Evolutionary conservation across 2,797 vertebrate genomes (phyloP).

Genomic region (Nyctalus aviator): DNA sequence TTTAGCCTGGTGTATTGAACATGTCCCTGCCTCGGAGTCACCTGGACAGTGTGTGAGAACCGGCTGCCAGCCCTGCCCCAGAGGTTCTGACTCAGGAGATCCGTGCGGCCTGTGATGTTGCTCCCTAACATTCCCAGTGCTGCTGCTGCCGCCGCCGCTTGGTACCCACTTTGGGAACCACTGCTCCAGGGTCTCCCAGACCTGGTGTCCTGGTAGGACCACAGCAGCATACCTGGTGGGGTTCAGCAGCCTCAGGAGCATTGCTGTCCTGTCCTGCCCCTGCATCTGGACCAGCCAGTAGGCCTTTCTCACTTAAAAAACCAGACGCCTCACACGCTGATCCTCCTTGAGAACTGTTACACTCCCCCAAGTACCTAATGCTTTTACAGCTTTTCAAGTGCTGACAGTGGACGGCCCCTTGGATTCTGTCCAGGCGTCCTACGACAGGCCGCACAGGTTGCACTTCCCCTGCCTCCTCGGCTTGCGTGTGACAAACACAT

Average conservation of each 20-base stretch:
- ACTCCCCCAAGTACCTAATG: background rate
- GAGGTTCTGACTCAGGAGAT: background rate
- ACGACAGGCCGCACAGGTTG: accelerated
- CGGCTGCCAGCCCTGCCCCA: accelerated
- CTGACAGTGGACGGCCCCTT: accelerated
- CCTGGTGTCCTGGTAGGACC: background rate
- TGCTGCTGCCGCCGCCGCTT: too few relatives aligned
- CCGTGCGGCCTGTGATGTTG: accelerated
- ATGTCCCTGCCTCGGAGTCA: background rate
- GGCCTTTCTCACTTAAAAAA: background rate
- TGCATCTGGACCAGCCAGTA: background rate
- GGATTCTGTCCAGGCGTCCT: accelerated
- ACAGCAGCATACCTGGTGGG: accelerated
- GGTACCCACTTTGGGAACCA: accelerated
- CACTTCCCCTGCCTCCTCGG: accelerated
- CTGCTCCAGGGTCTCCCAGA: background rate
- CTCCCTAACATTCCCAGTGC: too few relatives aligned
- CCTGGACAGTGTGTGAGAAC: accelerated
- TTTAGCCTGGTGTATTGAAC: background rate
- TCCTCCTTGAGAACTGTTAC: accelerated
- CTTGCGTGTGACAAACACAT: accelerated
- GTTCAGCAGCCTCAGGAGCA: accelerated
- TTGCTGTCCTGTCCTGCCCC: accelerated
- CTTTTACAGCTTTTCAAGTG: background rate
- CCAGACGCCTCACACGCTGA: accelerated